Base-by-base conservation (phyloP, 2,888 invertebrate genomes). In the Hypsopygia costalis region DNA sequence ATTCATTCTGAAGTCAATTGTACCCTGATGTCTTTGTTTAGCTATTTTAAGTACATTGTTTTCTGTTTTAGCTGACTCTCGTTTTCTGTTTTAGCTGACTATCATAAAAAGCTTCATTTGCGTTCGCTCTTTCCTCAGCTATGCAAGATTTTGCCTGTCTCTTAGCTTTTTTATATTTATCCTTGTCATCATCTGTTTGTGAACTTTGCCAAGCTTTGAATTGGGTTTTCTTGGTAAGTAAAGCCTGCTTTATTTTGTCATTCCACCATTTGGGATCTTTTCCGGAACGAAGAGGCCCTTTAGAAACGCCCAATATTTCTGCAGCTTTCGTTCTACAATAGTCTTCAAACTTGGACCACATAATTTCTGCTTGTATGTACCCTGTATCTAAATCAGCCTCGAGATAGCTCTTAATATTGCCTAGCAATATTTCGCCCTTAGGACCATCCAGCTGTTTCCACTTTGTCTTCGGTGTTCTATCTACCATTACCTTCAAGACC, bases 181-280 rank as follows among this genome's bases (percentile, higher is more conserved):
- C n/a, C n/a, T n/a, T n/a, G n/a, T n/a, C 37, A 8, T 37, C 22
- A 1, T 25, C 37, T 8, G 11, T 5, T 11, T 37, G 22, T 8
- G 37, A 37, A 11, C 11, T 25, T 22, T 37, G 37, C 37, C 37
- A 37, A 4, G 3, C 30, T 10, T 37, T 31, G 10, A 37, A 37
- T 1, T 9, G 11, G 1, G 20, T 11, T 31, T 40, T 40, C 12
- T 40, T 40, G 8, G 29, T n/a, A n/a, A n/a, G n/a, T n/a, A n/a
- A n/a, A n/a, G n/a, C n/a, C n/a, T n/a, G n/a, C n/a, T n/a, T n/a
- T 1, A 40, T 29, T 12, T 30, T 25, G 3, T 40, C 25, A 22
- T 33, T 29, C 34, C 39, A 40, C 39, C 39, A 40, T 8, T 3
- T 29, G 20, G 39, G 39, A 20, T 40, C 38, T 33, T 33, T 39